phyloP scores from a whole-genome alignment of 2,888 invertebrate species.

The Cylindroiulus punctatus region DNA sequence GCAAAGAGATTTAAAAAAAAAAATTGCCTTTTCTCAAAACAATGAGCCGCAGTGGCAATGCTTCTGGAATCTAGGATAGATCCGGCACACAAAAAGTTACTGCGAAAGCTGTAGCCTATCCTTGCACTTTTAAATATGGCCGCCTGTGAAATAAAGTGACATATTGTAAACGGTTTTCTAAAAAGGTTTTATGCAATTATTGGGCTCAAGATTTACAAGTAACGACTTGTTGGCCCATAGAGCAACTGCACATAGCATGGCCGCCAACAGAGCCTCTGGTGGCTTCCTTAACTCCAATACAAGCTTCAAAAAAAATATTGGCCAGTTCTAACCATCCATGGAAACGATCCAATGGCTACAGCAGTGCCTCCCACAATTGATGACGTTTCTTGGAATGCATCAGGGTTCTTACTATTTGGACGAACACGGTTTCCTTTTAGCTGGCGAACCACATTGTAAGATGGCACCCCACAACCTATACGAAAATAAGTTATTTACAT shows the following conservation, averaged over 20 bases:
- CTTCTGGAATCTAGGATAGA: conserved; percentile 49
- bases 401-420: conserved; percentile 49
- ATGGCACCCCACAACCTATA: conserved; percentile 53
- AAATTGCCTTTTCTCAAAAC: conserved; percentile 54
- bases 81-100: conserved; percentile 53
- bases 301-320: too few relatives aligned
- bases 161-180: neutral
- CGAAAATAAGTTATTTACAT: conserved; percentile 7
- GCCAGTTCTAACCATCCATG: conserved; percentile 57
- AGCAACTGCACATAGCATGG: too few relatives aligned
- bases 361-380: conserved; percentile 57
- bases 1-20: neutral
- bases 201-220: too few relatives aligned
- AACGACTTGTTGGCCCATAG: too few relatives aligned
- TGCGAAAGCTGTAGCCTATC: conserved; percentile 19
- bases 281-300: too few relatives aligned
- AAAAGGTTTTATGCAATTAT: neutral
- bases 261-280: too few relatives aligned
- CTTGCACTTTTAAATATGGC: conserved; percentile 53
- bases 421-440: neutral
- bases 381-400: conserved; percentile 49
- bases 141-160: conserved; percentile 12
- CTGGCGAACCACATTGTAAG: conserved; percentile 44
- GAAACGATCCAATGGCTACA: conserved; percentile 55
- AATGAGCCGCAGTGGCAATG: conserved; percentile 55